Conservation (phyloP, 1,140 invertebrate genomes). For the Drosophila santomea region DNA sequence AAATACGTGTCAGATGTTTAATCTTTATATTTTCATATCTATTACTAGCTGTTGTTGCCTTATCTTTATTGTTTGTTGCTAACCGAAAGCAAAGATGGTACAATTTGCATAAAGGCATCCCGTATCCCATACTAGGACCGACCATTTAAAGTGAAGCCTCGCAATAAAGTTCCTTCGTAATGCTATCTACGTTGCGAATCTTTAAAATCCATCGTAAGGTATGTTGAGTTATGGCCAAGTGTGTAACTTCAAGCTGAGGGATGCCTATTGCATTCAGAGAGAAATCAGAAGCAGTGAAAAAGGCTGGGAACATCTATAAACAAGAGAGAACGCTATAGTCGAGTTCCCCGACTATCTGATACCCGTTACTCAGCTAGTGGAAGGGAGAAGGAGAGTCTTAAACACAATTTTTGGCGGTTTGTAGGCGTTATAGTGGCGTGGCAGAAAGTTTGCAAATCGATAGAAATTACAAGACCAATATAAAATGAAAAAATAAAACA, state of each 20-base stretch:
- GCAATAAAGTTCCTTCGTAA: conserved; percentile 31
- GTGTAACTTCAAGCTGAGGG: neutral
- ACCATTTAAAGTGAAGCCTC: conserved; percentile 1
- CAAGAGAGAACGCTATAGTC: too few relatives aligned
- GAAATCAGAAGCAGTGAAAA: neutral
- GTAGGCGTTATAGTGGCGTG: too few relatives aligned
- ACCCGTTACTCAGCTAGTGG: too few relatives aligned
- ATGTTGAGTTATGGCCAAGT: neutral
- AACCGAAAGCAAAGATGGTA: neutral
- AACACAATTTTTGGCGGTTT: too few relatives aligned
- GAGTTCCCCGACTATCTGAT: too few relatives aligned
- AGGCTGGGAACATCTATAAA: too few relatives aligned
- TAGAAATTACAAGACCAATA: too few relatives aligned
- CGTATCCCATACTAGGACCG: conserved; percentile 33
- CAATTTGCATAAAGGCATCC: conserved; percentile 2
- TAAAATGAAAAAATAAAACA: too few relatives aligned
- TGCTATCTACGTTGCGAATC: conserved; percentile 12
- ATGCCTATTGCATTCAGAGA: neutral
- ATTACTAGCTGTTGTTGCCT: neutral
- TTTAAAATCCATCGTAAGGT: conserved; percentile 7
- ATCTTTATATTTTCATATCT: neutral
- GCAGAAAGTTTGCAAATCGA: too few relatives aligned
- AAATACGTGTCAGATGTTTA: neutral
- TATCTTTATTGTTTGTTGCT: neutral
- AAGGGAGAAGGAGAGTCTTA: too few relatives aligned